Percentiles rank a stretch among this genome's conserved stretches.
These are phyloP conservation scores for Drosophila kepulauana DNA, from an alignment of 1,140 invertebrate genomes.

Conservation along the genomic window DNA sequence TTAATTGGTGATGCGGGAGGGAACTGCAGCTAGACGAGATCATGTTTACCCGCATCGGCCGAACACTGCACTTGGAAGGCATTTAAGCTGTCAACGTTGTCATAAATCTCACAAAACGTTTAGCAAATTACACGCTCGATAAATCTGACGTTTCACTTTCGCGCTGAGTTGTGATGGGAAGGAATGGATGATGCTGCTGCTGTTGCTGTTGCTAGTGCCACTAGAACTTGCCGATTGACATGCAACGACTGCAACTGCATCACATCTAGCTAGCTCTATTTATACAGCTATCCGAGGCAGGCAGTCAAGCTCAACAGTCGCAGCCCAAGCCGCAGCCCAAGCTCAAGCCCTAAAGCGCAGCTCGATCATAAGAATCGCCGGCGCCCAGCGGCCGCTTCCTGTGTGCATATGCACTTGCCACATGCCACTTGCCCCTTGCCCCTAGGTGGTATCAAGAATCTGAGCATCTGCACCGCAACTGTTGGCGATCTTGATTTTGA, in stretches of 20 bases:
- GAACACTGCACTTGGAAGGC: constrained; percentile 34
- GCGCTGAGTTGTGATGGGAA: constrained; percentile 30
- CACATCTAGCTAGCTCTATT: constrained; percentile 51
- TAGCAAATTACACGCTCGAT: constrained; percentile 79
- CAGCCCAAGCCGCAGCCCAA: background rate
- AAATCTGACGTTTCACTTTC: constrained; percentile 69
- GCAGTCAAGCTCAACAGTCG: constrained; percentile 21
- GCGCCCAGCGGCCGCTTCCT: constrained; percentile 65
- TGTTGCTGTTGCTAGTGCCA: constrained; percentile 40
- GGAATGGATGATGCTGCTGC: constrained; percentile 11
- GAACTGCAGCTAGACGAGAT: constrained; percentile 4
- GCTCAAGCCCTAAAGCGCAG: constrained; percentile 68
- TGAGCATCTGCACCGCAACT: constrained; percentile 24
- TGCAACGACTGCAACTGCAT: constrained; percentile 67
- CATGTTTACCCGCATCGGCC: constrained; percentile 41
- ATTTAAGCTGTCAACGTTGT: constrained; percentile 63
- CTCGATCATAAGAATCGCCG: constrained; percentile 66
- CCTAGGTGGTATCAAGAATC: background rate
- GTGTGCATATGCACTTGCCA: constrained; percentile 49
- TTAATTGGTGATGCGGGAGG: background rate
- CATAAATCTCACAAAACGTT: constrained; percentile 72
- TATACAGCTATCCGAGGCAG: constrained; percentile 42
- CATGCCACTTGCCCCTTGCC: constrained; percentile 5
- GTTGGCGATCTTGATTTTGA: constrained; percentile 57
- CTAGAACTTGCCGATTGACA: constrained; percentile 56